Evolutionary conservation across 1,140 invertebrate species (phyloP), one percentile per base, ranked within the genome.

Genomic region (Drosophila insularis): DNA sequence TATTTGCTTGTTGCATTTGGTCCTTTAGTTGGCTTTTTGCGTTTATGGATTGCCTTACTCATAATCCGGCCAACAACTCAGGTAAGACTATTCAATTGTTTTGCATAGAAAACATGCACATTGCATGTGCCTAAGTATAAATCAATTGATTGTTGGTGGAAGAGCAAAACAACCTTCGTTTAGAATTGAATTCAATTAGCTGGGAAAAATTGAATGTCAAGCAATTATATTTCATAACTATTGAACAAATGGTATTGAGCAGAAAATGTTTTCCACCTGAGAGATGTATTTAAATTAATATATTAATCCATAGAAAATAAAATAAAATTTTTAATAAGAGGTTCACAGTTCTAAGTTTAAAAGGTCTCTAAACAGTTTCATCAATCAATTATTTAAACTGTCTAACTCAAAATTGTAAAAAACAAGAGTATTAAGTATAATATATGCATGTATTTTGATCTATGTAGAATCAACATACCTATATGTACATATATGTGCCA

Each of bases 1-100:
- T 98, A 98, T 92, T 96, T 97, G 43, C 94, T 96, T 86, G 95
- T 95, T 23, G 96, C 97, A 32, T 98, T 98, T 91, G 97, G 97
- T 1, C 95, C 96, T n/a, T 92, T 98, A 10, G 95, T 96, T 1
- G 97, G 96, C 2, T 99, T 98, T 90, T 92, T 98, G 14, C 94
- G 96, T 59, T 92, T 98, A 19, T 99, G 98, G 98, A 95, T 98
- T 32, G 96, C 96, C 4, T 92, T 97, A 59, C 93, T 97, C 27
- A 96, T 98, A 74, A 97, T 98, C 67, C 93, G 97, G 73, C 97
- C 97, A 2, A 95, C 95, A 6, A 96, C 96, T 1, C 91, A 92
- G 89, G 91, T 92, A 64, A 85, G 74, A 74, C 10, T 31, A 37
- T 11, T 35, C 4, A 35, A 35, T 35, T 35, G 32, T 10, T 35